Conservation (phyloP, 2,113 vertebrate genomes). For the Sardina pilchardus region DNA sequence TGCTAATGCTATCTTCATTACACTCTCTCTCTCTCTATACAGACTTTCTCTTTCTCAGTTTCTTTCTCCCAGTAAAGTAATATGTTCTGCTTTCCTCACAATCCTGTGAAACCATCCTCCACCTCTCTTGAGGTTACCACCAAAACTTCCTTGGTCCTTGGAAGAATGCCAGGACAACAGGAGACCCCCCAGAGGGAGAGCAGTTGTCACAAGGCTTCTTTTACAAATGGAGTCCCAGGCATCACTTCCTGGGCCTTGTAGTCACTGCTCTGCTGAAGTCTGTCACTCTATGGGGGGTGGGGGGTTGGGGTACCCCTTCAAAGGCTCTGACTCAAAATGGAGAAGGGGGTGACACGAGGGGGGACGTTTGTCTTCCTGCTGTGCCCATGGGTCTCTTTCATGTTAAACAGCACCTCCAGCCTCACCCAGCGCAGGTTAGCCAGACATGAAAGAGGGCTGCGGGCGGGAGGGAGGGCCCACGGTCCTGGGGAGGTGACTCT, state of each 20-base stretch:
- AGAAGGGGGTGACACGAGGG: slow-evolving; percentile 8
- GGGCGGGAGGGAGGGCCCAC: neutral
- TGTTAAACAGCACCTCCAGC: slow-evolving; percentile 11
- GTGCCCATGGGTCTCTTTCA: neutral
- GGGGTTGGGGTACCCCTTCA: slow-evolving; percentile 4
- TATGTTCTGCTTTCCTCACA: neutral
- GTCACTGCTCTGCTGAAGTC: slow-evolving; percentile 19
- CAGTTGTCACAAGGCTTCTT: slow-evolving; percentile 48
- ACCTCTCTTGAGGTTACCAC: neutral
- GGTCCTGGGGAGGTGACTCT: neutral
- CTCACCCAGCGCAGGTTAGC: neutral
- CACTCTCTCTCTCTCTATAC: too few species aligned
- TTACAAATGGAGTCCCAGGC: slow-evolving; percentile 49
- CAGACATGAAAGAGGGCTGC: neutral
- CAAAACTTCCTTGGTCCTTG: neutral
- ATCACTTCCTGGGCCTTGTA: slow-evolving; percentile 54
- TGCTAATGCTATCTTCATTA: slow-evolving; percentile 19
- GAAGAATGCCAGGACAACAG: slow-evolving; percentile 39
- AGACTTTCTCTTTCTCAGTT: neutral
- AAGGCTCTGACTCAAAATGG: neutral
- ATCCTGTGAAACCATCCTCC: neutral
- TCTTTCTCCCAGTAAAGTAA: neutral
- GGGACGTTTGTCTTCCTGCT: neutral
- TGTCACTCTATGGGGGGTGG: slow-evolving; percentile 43
- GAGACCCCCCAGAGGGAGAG: slow-evolving; percentile 45